These are phyloP conservation scores for Girardia tigrina DNA, from an alignment of 2,888 invertebrate genomes.

Conservation along the genomic window DNA sequence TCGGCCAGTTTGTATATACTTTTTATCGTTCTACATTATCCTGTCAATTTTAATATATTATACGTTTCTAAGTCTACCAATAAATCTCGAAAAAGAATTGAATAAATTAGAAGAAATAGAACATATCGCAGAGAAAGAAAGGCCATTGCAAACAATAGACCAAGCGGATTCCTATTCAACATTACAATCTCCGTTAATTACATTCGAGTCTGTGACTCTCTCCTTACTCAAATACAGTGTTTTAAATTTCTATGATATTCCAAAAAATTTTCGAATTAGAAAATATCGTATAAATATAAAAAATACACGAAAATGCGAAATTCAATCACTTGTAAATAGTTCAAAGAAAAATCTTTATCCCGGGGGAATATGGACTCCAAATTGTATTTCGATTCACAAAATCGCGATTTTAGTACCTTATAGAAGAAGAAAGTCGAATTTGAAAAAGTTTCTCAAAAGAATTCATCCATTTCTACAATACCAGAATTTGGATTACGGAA, in stretches of 20 bases:
- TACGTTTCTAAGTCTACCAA: not conserved
- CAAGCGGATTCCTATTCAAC: too few relatives aligned
- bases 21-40: not conserved
- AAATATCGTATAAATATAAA: not conserved
- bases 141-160: too few relatives aligned
- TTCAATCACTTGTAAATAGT: not conserved
- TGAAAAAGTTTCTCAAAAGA: not conserved
- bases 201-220: not conserved
- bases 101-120: too few relatives aligned
- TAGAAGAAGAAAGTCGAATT: not conserved
- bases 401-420: conserved; percentile 9
- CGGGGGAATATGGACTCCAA: conserved; percentile 16
- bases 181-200: too few relatives aligned
- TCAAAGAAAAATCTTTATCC: not conserved
- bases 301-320: not conserved
- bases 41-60: not conserved
- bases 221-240: not conserved
- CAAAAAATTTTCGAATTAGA: not conserved
- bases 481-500: not conserved
- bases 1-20: not conserved
- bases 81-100: too few relatives aligned
- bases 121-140: too few relatives aligned
- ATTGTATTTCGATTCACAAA: not conserved
- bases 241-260: conserved; percentile 12
- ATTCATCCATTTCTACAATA: conserved; percentile 16